Evolutionary conservation across 1,140 invertebrate species (phyloP).

Genomic region (Aricia agestis): DNA sequence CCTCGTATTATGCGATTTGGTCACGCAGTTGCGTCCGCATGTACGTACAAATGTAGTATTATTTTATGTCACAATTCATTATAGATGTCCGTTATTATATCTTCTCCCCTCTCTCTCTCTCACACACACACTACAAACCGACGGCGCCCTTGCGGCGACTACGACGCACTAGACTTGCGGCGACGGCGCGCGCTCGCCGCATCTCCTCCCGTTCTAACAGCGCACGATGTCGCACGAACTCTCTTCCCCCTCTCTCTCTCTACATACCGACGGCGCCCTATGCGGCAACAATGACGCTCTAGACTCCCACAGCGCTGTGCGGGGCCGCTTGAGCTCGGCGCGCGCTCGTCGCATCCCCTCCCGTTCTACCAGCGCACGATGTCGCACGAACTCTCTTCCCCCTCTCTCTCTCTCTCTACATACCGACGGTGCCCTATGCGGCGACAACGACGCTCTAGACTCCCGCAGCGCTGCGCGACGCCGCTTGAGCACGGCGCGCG

Average conservation of each 20-base stretch:
- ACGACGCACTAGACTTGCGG: conserved; percentile 76
- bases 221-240: conserved; percentile 87
- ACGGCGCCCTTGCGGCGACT: conserved; percentile 61
- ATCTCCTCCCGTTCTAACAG: conserved; percentile 86
- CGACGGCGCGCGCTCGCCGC: conserved; percentile 82
- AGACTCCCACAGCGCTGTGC: conserved; percentile 79
- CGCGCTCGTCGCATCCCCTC: conserved; percentile 85
- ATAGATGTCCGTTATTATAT: too few relatives aligned
- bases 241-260: conserved; percentile 32
- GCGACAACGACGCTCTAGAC: conserved; percentile 67
- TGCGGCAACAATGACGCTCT: conserved; percentile 70
- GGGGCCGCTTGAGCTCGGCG: conserved; percentile 80
- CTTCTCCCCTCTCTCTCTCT: too few relatives aligned
- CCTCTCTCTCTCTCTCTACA: background rate
- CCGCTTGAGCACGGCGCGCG: conserved; percentile 81
- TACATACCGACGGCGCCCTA: conserved; percentile 37
- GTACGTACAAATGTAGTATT: too few relatives aligned
- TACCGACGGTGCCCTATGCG: conserved; percentile 55
- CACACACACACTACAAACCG: conserved; percentile 29
- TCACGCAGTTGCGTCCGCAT: too few relatives aligned
- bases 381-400: conserved; percentile 82
- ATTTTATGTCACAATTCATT: too few relatives aligned
- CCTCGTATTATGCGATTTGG: too few relatives aligned
- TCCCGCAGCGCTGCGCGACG: conserved; percentile 80
- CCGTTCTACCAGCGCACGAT: conserved; percentile 85